Conservation (phyloP, 2,797 vertebrate species). For the Rhynchonycteris naso region DNA sequence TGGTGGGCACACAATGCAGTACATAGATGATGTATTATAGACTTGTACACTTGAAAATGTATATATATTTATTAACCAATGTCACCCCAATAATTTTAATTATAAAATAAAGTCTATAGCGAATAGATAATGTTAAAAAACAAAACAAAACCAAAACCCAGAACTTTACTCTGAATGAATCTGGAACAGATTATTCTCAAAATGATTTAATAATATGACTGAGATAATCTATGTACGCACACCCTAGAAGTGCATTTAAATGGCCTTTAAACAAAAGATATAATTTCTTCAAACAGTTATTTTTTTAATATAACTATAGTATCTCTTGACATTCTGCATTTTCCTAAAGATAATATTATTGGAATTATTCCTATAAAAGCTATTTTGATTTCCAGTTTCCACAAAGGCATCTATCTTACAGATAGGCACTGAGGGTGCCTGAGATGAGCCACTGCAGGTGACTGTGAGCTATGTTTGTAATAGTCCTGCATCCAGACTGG, state of each 20-base stretch:
- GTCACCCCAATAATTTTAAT: not conserved
- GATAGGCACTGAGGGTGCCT: not conserved
- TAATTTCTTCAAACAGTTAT: not conserved
- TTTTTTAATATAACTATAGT: not conserved
- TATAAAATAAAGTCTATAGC: not conserved
- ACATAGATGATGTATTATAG: not conserved
- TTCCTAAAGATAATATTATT: conserved; percentile 9
- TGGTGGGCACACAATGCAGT: not conserved
- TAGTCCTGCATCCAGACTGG: not conserved
- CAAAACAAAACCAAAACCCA: not conserved
- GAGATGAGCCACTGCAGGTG: not conserved
- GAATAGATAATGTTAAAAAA: not conserved
- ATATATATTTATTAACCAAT: not conserved
- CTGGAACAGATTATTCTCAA: not conserved
- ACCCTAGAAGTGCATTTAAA: conserved; percentile 4
- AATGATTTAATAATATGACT: not conserved
- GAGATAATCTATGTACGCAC: not conserved
- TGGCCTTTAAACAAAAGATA: not conserved
- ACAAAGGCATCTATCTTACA: not conserved
- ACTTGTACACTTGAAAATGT: not conserved
- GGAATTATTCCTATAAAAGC: not conserved
- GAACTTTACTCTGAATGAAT: not conserved
- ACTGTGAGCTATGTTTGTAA: not conserved
- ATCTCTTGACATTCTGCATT: not conserved
- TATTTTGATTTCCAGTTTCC: not conserved